phyloP scores from a whole-genome alignment of 2,888 invertebrate genomes.

The Keiferia lycopersicella region DNA sequence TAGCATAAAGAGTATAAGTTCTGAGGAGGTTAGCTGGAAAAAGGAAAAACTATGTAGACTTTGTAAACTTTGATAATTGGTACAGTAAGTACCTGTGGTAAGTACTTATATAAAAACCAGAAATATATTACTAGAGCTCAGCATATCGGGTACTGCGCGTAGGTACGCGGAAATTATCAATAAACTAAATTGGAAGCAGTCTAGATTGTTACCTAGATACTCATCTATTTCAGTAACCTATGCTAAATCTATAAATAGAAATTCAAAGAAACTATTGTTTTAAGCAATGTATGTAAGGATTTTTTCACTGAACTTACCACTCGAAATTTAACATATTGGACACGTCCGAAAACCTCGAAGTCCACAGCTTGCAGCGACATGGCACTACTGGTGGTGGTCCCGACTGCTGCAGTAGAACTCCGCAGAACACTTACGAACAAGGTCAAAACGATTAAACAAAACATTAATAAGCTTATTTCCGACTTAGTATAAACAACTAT shows the following conservation, averaged over 20 bases:
- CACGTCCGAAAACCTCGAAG: conserved; percentile 83
- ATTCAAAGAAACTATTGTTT: neutral
- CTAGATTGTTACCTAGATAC: neutral
- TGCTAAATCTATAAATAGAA: neutral
- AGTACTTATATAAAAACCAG: too few species aligned
- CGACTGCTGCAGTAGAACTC: conserved; percentile 31
- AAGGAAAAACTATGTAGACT: too few species aligned
- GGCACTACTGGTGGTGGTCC: conserved; percentile 37
- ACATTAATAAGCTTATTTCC: conserved; percentile 16
- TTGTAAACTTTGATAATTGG: neutral
- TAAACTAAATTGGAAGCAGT: neutral
- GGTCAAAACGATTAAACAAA: conserved; percentile 44
- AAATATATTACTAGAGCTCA: too few species aligned
- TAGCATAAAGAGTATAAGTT: neutral
- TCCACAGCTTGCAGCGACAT: conserved; percentile 60
- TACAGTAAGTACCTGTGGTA: neutral
- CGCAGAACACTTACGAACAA: conserved; percentile 45
- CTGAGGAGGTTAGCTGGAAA: too few species aligned
- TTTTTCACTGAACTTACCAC: too few species aligned
- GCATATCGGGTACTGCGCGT: too few species aligned
- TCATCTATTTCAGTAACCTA: neutral
- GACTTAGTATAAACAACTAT: neutral
- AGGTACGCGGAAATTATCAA: neutral
- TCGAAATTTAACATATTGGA: conserved; percentile 84
- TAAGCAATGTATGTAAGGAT: too few species aligned